Base-by-base conservation (phyloP, 1,140 invertebrate genomes). In the Bombus waltoni region DNA sequence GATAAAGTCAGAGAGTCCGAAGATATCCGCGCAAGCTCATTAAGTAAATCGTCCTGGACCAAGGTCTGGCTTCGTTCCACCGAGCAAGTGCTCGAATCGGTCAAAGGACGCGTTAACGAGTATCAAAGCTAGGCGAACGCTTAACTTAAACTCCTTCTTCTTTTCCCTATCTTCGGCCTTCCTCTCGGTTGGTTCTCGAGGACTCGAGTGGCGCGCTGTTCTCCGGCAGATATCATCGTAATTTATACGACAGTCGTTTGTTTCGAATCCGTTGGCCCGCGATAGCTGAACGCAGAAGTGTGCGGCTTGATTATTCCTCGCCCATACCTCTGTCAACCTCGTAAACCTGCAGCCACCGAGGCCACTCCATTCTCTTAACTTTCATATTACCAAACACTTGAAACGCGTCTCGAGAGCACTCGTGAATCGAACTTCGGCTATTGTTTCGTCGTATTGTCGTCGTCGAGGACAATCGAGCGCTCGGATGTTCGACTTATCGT, bases 221-320 rank as follows among this genome's bases (percentile, higher is more conserved):
- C 72, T 74, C 72, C 44, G 42, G 65, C 77, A 88, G 90, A 91
- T 91, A 91, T 89, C 85, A 85, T 89, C 89, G 90, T 91, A 91
- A 91, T 91, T 91, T 91, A 91, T 91, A 81, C 87, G 83, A 73
- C 78, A 68, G 77, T 87, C 87, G 81, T 91, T 91, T 90, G 89
- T 87, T 88, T 90, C 84, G 81, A 35, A 65, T 47, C 79, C n/a
- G 83, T 87, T 62, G 65, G 66, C 70, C 71, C 47, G 78, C 81
- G 83, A 88, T 88, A 80, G 66, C 59, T 42, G 47, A 71, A 53
- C 72, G 62, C 57, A 72, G 71, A 89, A 87, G 68, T 72, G 68
- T 72, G 73, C 79, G 70, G 87, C 74, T 91, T 91, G 89, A 90
- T 91, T 91, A 91, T 88, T 84, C 81, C 70, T 84, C 66, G 32